These are phyloP conservation scores for Laticauda laticaudata DNA, from an alignment of 2,113 vertebrate species.

Conservation along the genomic window DNA sequence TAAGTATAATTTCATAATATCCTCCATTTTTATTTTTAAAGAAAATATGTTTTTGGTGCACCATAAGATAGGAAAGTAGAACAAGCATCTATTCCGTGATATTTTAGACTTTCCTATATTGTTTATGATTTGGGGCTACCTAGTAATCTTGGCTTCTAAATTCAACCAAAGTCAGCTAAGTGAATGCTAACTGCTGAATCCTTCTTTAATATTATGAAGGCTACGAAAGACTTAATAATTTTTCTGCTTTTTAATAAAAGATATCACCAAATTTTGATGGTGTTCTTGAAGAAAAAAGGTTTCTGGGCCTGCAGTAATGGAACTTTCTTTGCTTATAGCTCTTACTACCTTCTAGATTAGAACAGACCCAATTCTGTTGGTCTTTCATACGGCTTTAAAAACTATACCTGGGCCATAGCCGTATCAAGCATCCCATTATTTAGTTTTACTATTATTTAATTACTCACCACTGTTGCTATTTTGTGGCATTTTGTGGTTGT, in stretches of 20 bases:
- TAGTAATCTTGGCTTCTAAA: neutral
- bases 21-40: neutral
- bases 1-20: neutral
- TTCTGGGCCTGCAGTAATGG: neutral
- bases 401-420: neutral
- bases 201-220: neutral
- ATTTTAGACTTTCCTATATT: neutral
- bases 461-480: too few species aligned
- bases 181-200: neutral
- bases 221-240: neutral
- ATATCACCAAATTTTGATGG: neutral
- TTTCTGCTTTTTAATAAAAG: neutral
- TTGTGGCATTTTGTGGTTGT: too few species aligned
- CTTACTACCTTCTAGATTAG: neutral
- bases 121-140: neutral
- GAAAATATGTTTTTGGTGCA: neutral
- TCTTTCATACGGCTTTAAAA: neutral
- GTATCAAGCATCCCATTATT: too few species aligned
- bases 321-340: neutral
- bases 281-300: neutral
- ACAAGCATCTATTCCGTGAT: neutral
- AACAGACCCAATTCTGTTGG: neutral
- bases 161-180: neutral
- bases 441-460: too few species aligned
- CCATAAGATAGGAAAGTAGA: neutral